Evolutionary conservation across 2,797 vertebrate genomes (phyloP).

Genomic region (Chrysocyon brachyurus): DNA sequence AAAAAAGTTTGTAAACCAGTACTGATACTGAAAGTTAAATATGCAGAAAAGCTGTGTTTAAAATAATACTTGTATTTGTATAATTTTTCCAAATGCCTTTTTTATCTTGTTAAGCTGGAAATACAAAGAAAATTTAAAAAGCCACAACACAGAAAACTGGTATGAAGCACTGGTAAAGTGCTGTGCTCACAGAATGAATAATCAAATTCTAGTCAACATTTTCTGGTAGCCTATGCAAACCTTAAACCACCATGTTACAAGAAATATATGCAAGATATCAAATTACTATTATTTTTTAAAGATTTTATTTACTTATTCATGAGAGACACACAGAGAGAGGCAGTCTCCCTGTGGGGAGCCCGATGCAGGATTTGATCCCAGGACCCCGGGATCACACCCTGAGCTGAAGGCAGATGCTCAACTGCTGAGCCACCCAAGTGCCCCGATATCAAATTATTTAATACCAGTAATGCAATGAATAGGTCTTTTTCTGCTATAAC

Average conservation of each 20-base stretch:
- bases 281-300: too few species aligned
- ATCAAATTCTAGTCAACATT: conserved; percentile 4
- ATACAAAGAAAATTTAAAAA: conserved; percentile 16
- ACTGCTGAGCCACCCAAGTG: too few species aligned
- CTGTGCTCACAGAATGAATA: background rate
- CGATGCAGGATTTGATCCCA: too few species aligned
- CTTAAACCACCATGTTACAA: conserved; percentile 16
- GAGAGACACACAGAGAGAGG: too few species aligned
- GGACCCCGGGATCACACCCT: too few species aligned
- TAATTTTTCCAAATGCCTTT: conserved; percentile 35
- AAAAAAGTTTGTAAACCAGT: background rate
- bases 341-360: too few species aligned
- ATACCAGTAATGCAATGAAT: background rate
- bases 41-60: background rate
- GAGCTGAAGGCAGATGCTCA: too few species aligned
- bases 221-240: background rate
- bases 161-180: background rate
- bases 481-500: conserved; percentile 19
- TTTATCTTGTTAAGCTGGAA: background rate
- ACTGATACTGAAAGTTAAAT: background rate
- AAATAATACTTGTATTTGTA: conserved; percentile 34
- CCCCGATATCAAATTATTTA: background rate
- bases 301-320: too few species aligned
- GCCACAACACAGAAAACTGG: background rate
- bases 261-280: background rate